Evolutionary conservation across 2,888 invertebrate genomes (phyloP).

Genomic region (Monopis laevigella): DNA sequence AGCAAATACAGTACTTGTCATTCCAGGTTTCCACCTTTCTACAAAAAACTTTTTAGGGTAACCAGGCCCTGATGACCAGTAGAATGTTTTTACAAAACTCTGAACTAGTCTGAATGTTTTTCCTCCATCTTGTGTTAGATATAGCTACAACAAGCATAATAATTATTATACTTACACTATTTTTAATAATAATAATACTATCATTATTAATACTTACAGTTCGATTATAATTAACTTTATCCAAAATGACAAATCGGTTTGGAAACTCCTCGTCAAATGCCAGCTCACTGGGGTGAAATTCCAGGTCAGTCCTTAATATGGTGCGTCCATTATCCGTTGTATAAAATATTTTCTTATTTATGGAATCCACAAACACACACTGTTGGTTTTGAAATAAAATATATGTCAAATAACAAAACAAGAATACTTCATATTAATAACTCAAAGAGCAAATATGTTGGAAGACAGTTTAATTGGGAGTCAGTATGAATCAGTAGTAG

Average conservation of each 20-base stretch:
- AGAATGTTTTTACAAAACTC: constrained; percentile 80
- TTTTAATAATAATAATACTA: neutral
- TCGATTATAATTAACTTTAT: constrained; percentile 73
- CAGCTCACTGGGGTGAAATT: constrained; percentile 82
- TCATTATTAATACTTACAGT: constrained; percentile 47
- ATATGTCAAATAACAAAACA: too few relatives aligned
- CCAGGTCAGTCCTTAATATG: constrained; percentile 70
- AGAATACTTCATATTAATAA: too few relatives aligned
- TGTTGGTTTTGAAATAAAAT: constrained; percentile 38
- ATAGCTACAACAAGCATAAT: constrained; percentile 68
- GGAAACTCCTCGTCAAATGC: constrained; percentile 78
- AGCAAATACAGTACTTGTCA: constrained; percentile 78
- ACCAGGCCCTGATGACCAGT: constrained; percentile 71
- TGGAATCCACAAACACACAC: constrained; percentile 87
- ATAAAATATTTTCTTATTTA: constrained; percentile 78
- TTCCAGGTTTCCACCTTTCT: constrained; percentile 71
- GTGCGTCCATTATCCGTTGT: constrained; percentile 77
- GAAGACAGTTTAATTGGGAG: too few relatives aligned
- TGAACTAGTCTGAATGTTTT: constrained; percentile 74
- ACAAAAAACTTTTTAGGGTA: constrained; percentile 69
- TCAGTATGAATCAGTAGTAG: too few relatives aligned
- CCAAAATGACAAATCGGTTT: constrained; percentile 76
- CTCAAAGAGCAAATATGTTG: too few relatives aligned
- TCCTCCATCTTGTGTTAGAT: constrained; percentile 80
- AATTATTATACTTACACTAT: neutral